Conservation (phyloP, 35 echinoderm and acorn worm genomes). For the Patiria miniata region DNA sequence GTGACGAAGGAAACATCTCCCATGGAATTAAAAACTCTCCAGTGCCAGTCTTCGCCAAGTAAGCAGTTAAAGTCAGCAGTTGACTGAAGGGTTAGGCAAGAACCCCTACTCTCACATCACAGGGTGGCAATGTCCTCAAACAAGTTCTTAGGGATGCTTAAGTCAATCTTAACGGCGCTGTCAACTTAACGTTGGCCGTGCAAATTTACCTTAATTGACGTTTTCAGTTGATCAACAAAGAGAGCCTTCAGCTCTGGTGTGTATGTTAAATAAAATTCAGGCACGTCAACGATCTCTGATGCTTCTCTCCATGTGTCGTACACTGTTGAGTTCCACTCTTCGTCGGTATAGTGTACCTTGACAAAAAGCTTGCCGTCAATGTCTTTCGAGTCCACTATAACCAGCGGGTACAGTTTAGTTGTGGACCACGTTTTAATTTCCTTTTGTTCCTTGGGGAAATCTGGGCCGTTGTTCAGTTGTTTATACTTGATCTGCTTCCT, state of each 20-base stretch:
- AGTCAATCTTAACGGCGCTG: slow-evolving; percentile 32
- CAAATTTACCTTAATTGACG: slow-evolving; percentile 39
- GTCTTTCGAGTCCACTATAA: slow-evolving; percentile 37
- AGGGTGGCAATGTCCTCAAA: slow-evolving; percentile 23
- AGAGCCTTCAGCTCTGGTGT: slow-evolving; percentile 28
- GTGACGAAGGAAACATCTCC: slow-evolving; percentile 43
- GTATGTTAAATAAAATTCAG: slow-evolving; percentile 15
- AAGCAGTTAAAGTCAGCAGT: slow-evolving; percentile 12
- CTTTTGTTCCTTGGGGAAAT: slow-evolving; percentile 5
- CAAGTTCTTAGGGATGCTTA: slow-evolving; percentile 31
- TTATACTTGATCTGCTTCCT: slow-evolving; percentile 22
- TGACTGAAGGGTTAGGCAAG: neutral
- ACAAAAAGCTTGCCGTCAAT: slow-evolving; percentile 49
- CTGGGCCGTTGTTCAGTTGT: slow-evolving; percentile 28
- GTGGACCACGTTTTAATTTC: slow-evolving; percentile 45
- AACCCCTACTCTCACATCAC: neutral
- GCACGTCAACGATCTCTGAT: slow-evolving; percentile 48
- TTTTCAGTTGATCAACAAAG: slow-evolving; percentile 30
- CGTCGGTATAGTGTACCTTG: slow-evolving; percentile 51
- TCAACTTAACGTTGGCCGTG: slow-evolving; percentile 50
- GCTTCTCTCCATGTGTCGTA: slow-evolving; percentile 49
- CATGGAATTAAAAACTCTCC: no score
- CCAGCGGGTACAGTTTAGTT: slow-evolving; percentile 42
- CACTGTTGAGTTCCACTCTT: slow-evolving; percentile 27
- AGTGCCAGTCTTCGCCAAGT: slow-evolving; percentile 34